Evolutionary conservation across 2,888 invertebrate genomes (phyloP), one percentile per base, ranked within the genome.

Genomic region (Pandemis heparana): DNA sequence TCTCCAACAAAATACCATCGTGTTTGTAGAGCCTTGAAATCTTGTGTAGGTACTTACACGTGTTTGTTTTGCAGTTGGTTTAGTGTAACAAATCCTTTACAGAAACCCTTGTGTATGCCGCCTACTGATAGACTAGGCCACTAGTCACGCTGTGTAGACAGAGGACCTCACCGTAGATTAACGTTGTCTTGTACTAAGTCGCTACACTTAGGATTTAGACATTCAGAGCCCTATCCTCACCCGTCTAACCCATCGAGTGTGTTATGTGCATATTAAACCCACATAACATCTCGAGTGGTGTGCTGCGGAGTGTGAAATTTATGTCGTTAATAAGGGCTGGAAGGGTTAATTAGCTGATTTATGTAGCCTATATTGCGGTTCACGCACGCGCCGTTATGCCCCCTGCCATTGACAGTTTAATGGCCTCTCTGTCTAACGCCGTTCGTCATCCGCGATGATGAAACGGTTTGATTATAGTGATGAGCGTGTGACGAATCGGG

Each of bases 341-440:
- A 89, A 86, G 90, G 90, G 91, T 92, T 92, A 93, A 94, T 93
- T 92, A 92, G 88, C 87, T 91, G 92, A 93, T 92, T 93, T 92
- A 93, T 90, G 89, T 84, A 81, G 87, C 83, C 85, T 89, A 89
- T 92, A 92, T 88, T 88, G 89, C 87, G 85, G 86, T 56, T 56
- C 81, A 82, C 81, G 77, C 79, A 82, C 84, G 85, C 85, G 87
- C 88, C 87, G 84, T 85, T 87, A 84, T 89, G 87, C 88, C 85
- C 83, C 85, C 85, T 87, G 88, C 80, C 86, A 87, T 88, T 89
- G 89, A 89, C 90, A 89, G 89, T 89, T 90, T 92, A 92, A 91
- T 92, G 83, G 85, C 84, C 83, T 82, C 84, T 72, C 48, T 68
- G 73, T 73, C 73, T 73, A 73, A 73, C 63, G 39, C 64, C 64